Base-by-base conservation (phyloP, 2,888 invertebrate genomes). In the Brenthis ino region DNA sequence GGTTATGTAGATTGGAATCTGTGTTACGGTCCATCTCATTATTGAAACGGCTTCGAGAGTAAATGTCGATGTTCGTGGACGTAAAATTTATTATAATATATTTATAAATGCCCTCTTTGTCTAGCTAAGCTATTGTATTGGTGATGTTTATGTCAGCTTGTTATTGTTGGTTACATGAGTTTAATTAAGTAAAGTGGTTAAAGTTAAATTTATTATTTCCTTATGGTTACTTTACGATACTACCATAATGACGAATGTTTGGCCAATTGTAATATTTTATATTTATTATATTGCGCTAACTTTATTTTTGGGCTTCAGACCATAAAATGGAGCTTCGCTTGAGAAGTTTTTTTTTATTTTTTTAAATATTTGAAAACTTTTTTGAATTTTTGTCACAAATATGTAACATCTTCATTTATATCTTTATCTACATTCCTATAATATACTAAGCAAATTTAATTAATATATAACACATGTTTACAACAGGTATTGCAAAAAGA, bases 401-500 rank as follows among this genome's bases (percentile, higher is more conserved):
- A 28, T 28, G 28, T 28, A 28, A 28, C 28, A 4, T 28, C 28
- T 28, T 28, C 28, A 28, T 28, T 28, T 28, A 28, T 0, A 4
- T 28, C 28, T 28, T 28, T 4, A 0, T 28, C 28, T 24, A 24
- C 24, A 2, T 24, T 28, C n/a, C 13, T 14, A 4, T 51, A 51
- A 14, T 51, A 56, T 56, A 6, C 3, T 50, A 16, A 13, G 8
- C 28, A 48, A 0, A 12, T 20, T 48, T 37, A 6, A 6, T 61
- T 63, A 20, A 12, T 56, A 20, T 48, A 43, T 53, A 8, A 0
- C 1, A 16, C 20, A 33, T 4, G 24, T 80, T 80, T 28, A 24
- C 68, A 93, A 37, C 95, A 98, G 98, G 96, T 96, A 94, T 95
- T 98, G 88, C 97, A 98, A 94, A 95, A 96, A 85, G 97, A 98